Conservation (phyloP, 2,113 vertebrate species). For the Crocuta crocuta region DNA sequence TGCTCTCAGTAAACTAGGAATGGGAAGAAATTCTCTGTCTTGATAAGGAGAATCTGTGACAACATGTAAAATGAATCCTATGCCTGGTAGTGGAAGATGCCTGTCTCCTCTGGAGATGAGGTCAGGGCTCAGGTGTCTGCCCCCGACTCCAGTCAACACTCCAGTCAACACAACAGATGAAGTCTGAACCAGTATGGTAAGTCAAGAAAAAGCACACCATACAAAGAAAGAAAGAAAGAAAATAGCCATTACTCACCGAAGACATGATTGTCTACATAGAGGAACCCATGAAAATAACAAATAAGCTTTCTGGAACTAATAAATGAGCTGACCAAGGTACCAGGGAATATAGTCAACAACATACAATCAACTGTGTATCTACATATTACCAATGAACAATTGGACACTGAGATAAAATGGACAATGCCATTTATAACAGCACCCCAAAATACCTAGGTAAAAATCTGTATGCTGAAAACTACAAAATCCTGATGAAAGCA, state of each 20-base stretch:
- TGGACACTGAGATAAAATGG: not conserved
- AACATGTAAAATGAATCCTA: not conserved
- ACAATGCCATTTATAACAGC: not conserved
- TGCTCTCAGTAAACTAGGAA: not conserved
- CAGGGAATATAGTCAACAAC: not conserved
- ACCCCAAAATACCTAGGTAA: not conserved
- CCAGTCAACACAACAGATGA: not conserved
- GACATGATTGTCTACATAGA: not conserved
- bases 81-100: not conserved
- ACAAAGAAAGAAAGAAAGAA: not conserved
- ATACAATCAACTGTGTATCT: not conserved
- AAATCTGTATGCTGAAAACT: not conserved
- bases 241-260: not conserved
- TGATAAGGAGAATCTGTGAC: not conserved
- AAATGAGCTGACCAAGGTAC: not conserved
- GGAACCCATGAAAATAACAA: not conserved
- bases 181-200: not conserved
- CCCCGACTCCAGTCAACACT: not conserved
- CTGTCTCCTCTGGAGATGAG: not conserved
- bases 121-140: too few species aligned
- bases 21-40: not conserved
- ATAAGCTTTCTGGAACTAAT: not conserved
- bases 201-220: not conserved
- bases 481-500: not conserved
- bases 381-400: not conserved